These are phyloP conservation scores for Macrosoma leucophasiata DNA, from an alignment of 2,888 invertebrate species.

Conservation along the genomic window DNA sequence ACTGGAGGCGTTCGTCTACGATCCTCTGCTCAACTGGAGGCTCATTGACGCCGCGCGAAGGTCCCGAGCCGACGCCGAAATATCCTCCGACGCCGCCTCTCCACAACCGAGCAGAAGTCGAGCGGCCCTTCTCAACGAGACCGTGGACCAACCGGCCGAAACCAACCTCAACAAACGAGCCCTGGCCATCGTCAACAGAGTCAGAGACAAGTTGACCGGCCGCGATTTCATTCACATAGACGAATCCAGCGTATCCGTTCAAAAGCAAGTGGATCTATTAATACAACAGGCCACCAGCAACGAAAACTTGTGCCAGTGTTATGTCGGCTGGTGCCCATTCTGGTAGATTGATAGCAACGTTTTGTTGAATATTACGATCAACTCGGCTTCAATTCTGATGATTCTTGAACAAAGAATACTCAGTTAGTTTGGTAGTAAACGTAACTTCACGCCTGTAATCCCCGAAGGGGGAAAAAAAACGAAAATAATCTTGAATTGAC, in stretches of 20 bases:
- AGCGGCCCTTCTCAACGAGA: constrained; percentile 32
- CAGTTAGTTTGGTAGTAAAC: too few species aligned
- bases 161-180: constrained; percentile 93
- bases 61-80: constrained; percentile 41
- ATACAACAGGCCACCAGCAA: constrained; percentile 98
- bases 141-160: constrained; percentile 78
- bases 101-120: constrained; percentile 37
- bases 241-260: constrained; percentile 87
- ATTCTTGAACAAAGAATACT: too few species aligned
- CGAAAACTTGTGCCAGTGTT: constrained; percentile 99
- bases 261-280: constrained; percentile 87
- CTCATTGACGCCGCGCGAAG: constrained; percentile 83
- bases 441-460: too few species aligned
- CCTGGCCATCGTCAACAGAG: constrained; percentile 91
- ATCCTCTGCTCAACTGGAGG: constrained; percentile 98
- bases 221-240: constrained; percentile 88
- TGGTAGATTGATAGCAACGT: constrained; percentile 79
- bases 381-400: too few species aligned
- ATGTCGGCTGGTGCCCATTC: constrained; percentile 97
- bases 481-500: too few species aligned
- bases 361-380: too few species aligned
- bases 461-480: too few species aligned
- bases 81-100: constrained; percentile 33
- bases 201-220: constrained; percentile 95
- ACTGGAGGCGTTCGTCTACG: constrained; percentile 99